phyloP scores from a whole-genome alignment of 2,888 invertebrate genomes.

The Nomada fabriciana region DNA sequence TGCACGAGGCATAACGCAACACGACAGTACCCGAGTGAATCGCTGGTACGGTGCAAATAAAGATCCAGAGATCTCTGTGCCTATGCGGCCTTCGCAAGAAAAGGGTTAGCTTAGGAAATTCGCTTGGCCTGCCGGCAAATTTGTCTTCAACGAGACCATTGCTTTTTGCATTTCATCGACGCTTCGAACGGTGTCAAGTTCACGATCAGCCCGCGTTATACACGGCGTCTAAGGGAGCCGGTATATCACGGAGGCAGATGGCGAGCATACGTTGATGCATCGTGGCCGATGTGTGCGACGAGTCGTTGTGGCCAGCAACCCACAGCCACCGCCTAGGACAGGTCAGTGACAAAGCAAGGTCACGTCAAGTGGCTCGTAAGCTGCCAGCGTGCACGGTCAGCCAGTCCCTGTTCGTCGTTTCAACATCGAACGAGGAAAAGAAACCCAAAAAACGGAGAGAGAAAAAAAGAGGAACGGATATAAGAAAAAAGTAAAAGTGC shows the following conservation, averaged over 20 bases:
- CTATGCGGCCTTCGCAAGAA: too few relatives aligned
- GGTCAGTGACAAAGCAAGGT: constrained; percentile 84
- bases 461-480: background rate
- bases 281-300: constrained; percentile 36
- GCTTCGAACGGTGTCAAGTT: constrained; percentile 34
- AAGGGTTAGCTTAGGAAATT: too few relatives aligned
- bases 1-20: too few relatives aligned
- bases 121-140: too few relatives aligned
- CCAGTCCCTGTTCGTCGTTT: background rate
- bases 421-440: background rate
- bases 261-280: constrained; percentile 23
- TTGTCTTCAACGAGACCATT: background rate
- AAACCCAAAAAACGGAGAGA: background rate
- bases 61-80: too few relatives aligned
- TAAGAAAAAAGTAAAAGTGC: background rate
- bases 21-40: too few relatives aligned
- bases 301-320: constrained; percentile 62
- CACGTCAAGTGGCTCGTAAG: constrained; percentile 73
- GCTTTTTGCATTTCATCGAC: background rate
- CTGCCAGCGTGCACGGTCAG: constrained; percentile 50
- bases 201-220: constrained; percentile 22
- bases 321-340: constrained; percentile 80
- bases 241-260: constrained; percentile 40
- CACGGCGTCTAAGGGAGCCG: constrained; percentile 41
- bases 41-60: too few relatives aligned